Evolutionary conservation across 2,113 vertebrate genomes (phyloP), one percentile per base, ranked within the genome.

Genomic region (Bos indicus): DNA sequence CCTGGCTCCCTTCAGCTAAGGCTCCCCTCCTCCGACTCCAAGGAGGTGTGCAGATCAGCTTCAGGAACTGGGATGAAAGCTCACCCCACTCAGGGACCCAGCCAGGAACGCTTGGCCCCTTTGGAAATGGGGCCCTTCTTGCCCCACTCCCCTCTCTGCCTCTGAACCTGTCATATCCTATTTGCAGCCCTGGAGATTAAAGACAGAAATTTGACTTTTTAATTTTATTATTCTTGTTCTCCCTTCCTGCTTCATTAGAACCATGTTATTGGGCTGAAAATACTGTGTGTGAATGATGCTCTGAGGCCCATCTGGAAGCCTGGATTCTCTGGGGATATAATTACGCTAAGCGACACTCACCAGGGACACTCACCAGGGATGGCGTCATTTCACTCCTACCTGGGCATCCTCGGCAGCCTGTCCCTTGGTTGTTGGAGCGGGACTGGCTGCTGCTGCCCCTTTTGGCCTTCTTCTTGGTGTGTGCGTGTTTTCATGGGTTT

Each of bases 231-330:
- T 94, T 96, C 95, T 97, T 96, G 94, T 97, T 98, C 91, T 97
- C 97, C 56, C 95, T 98, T 97, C 96, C 93, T 97, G 89, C 96
- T 96, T 98, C 97, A 97, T 98, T 97, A 98, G 96, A 97, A 94
- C 11, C n/a, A 64, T 95, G 91, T 97, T 97, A 97, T 74, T 95
- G 96, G 96, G 82, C 67, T 87, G 91, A 94, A 95, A 97, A 97
- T 95, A 80, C 81, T 87, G 52, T 84, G 43, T 95, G 83, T 91
- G 94, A 96, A 96, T 11, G 33, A 89, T 97, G 94, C 93, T 98
- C 82, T 51, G 74, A 59, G 78, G 95, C 95, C 91, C 97, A 93
- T 97, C 97, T 98, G 97, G 97, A 97, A 97, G 89, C 36, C 86
- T 59, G 71, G 51, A 80, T 86, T 91, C 97, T 95, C 97, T 54